Conservation (phyloP, 1,140 invertebrate genomes). For the Drosophila varians region DNA sequence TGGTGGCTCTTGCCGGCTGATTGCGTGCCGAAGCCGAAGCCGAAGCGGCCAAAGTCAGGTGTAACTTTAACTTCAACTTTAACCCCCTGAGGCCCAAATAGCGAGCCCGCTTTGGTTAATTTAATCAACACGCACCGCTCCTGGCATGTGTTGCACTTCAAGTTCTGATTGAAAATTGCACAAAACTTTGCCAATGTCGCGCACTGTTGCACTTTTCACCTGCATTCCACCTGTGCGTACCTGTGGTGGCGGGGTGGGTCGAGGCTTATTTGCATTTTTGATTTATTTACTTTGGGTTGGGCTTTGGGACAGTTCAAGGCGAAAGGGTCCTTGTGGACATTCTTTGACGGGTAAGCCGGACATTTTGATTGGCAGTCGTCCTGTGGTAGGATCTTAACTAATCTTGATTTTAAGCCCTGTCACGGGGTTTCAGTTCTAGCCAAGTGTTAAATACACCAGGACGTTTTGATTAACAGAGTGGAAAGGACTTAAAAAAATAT, state of each 20-base stretch:
- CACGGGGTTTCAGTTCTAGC: background rate
- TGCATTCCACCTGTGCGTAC: slow-evolving; percentile 37
- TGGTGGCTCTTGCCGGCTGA: slow-evolving; percentile 51
- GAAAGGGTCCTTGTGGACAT: slow-evolving; percentile 26
- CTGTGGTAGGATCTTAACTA: background rate
- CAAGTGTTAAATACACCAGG: background rate
- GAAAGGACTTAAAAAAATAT: background rate
- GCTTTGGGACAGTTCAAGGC: slow-evolving; percentile 41
- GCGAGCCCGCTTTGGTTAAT: slow-evolving; percentile 62
- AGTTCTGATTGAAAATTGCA: slow-evolving; percentile 65
- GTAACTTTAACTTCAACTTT: slow-evolving; percentile 65
- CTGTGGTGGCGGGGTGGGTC: no score
- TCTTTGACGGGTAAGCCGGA: slow-evolving; percentile 24
- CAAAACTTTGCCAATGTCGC: slow-evolving; percentile 69
- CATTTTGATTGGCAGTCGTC: slow-evolving; percentile 48
- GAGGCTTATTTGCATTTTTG: slow-evolving; percentile 59
- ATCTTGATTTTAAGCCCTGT: background rate
- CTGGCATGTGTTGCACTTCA: slow-evolving; percentile 60
- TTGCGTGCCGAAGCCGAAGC: slow-evolving; percentile 58
- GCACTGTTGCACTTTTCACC: slow-evolving; percentile 65
- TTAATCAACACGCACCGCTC: slow-evolving; percentile 77
- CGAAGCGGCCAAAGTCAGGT: slow-evolving; percentile 62
- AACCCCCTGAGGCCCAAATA: slow-evolving; percentile 51
- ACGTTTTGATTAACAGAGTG: background rate
- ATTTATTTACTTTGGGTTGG: slow-evolving; percentile 46